Evolutionary conservation across 2,797 vertebrate species (phyloP).

Genomic region (Acanthis flammea): DNA sequence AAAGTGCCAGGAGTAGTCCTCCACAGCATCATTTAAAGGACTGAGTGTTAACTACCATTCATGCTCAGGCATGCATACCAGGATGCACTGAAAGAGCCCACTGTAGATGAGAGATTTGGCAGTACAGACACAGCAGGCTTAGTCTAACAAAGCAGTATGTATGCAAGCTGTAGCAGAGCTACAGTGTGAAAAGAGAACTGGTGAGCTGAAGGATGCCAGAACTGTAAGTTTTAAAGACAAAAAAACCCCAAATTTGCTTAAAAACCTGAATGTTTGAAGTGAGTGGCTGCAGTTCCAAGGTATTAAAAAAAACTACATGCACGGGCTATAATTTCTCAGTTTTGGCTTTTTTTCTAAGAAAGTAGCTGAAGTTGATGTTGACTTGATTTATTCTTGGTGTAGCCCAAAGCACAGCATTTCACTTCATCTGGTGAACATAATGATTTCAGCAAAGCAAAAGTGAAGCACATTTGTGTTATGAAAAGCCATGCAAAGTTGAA

Average conservation of each 20-base stretch:
- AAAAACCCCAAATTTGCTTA: fast-evolving
- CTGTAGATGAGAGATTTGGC: neutral
- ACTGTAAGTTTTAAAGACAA: neutral
- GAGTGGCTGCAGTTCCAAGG: neutral
- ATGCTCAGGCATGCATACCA: neutral
- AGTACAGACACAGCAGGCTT: neutral
- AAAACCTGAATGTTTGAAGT: neutral
- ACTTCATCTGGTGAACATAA: neutral
- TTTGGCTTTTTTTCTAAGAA: fast-evolving
- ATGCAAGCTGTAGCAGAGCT: neutral
- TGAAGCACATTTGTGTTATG: neutral
- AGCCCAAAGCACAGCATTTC: neutral
- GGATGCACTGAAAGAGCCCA: neutral
- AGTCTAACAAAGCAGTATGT: neutral
- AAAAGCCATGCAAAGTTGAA: neutral
- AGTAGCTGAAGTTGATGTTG: neutral
- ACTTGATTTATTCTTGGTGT: neutral
- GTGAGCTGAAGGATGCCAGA: neutral
- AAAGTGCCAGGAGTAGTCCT: neutral
- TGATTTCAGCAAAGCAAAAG: neutral
- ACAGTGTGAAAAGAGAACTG: neutral
- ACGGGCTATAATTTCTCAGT: neutral
- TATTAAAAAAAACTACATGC: neutral
- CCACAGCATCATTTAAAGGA: neutral
- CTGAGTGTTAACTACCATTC: neutral